Evolutionary conservation across 2,797 vertebrate species (phyloP), one percentile per base, ranked within the genome.

Genomic region (Clangula hyemalis): DNA sequence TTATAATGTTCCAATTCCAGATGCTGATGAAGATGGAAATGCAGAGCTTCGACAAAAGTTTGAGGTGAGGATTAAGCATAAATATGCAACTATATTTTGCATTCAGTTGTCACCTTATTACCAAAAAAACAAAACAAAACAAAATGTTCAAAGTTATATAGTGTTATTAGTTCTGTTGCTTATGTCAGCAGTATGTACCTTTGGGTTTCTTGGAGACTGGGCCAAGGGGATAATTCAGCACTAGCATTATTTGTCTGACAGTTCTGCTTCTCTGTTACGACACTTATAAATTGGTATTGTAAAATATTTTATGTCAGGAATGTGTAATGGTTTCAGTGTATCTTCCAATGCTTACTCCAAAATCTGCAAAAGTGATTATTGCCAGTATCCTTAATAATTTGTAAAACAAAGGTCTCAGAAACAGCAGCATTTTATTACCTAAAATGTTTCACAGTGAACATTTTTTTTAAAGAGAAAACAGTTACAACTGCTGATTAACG

Each of bases 1-100:
- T 96, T 99, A 99, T 95, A 99, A 99, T 0, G 99, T 99, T 16
- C 99, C 99, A 79, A 99, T 99, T 95, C 99, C 99, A 1, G 99
- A 99, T 89, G 98, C 98, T 45, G 99, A 98, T 3, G 99, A 99
- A 8, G 99, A 99, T 68, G 98, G 98, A 54, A 99, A 99, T 74
- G 87, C 98, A 95, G 99, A 99, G 93, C 98, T 99, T 69, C 97
- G 98, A 47, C 99, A 99, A 97, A 99, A 99, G 96, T 99, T 99
- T 93, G 99, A 99, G 99, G 99, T 99, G 93, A 99, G 98, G 49
- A 30, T n/a, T 57, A 75, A 56, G 21, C 24, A 65, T 71, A 71
- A 25, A 34, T 11, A 30, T 66, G 13, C 64, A 34, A 13, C 45
- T 47, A 3, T 30, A 10, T 36, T 10, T 32, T 47, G 21, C 57